A percentile compares a stretch with the other conserved stretches of the same genome.
Evolutionary conservation across 2,113 vertebrate genomes (phyloP).

Genomic region (Mobula hypostoma): DNA sequence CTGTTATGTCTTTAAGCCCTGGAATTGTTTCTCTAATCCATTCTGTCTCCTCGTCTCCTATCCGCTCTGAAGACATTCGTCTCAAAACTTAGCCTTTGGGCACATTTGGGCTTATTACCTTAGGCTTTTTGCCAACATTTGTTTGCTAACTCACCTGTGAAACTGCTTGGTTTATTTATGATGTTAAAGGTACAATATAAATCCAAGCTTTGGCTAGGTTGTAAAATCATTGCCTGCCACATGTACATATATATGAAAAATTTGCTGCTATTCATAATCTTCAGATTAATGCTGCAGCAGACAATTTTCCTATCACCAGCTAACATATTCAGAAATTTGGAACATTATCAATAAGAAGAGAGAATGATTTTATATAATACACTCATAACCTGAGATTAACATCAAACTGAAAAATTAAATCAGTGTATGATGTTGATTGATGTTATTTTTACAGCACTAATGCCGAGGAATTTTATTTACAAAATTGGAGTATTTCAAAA

Average conservation of each 20-base stretch:
- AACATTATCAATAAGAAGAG: background rate
- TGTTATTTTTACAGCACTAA: no score
- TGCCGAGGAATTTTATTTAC: no score
- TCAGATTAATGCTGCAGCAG: background rate
- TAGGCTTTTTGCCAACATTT: no score
- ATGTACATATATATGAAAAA: background rate
- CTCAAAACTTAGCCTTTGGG: background rate
- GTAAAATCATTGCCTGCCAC: background rate
- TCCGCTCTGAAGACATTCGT: background rate
- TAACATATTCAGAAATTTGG: background rate
- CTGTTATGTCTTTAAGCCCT: background rate
- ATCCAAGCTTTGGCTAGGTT: background rate
- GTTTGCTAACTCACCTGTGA: no score
- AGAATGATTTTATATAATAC: background rate
- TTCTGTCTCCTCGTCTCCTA: background rate
- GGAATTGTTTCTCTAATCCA: background rate
- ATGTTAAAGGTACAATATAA: background rate
- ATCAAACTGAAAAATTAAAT: no score
- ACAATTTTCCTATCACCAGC: background rate
- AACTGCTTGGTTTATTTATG: no score
- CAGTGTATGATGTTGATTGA: background rate
- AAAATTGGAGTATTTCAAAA: no score
- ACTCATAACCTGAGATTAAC: background rate
- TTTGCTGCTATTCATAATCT: background rate
- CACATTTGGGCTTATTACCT: no score